These are phyloP conservation scores for Colostygia pectinataria DNA, from an alignment of 2,888 invertebrate genomes.

Conservation along the genomic window DNA sequence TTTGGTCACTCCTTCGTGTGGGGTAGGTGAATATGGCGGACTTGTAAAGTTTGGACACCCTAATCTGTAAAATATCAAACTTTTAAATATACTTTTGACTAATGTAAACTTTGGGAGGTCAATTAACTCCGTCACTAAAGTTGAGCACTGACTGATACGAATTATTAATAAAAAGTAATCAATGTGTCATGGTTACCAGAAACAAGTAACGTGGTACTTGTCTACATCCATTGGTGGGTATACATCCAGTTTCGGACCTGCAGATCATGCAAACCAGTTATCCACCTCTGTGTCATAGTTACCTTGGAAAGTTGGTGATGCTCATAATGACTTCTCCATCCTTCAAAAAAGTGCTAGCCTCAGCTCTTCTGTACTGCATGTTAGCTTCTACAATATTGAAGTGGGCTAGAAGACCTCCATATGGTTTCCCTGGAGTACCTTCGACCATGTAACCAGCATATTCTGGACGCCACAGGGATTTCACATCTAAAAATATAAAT, in stretches of 20 bases:
- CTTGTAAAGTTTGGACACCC: conserved; percentile 95
- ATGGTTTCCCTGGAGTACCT: conserved; percentile 98
- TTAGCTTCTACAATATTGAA: conserved; percentile 99
- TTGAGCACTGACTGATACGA: no score
- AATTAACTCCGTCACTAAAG: no score
- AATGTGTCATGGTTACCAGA: no score
- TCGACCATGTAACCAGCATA: conserved; percentile 99
- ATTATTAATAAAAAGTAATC: no score
- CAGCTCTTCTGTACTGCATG: conserved; percentile 95
- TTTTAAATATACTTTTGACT: no score
- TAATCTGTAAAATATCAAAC: conserved; percentile 78
- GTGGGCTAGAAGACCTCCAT: conserved; percentile 96
- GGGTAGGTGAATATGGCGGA: conserved; percentile 85
- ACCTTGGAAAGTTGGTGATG: conserved; percentile 97
- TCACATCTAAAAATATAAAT: conserved; percentile 81
- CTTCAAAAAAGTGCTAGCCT: conserved; percentile 89
- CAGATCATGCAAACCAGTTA: no score
- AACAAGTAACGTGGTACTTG: no score
- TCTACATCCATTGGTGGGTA: no score
- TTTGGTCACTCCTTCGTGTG: conserved; percentile 87
- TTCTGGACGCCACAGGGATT: conserved; percentile 98
- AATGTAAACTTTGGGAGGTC: no score
- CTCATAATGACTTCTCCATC: conserved; percentile 94
- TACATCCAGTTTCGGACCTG: no score
- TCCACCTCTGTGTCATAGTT: neutral